phyloP scores from a whole-genome alignment of 2,113 vertebrate genomes.

The Indri indri region DNA sequence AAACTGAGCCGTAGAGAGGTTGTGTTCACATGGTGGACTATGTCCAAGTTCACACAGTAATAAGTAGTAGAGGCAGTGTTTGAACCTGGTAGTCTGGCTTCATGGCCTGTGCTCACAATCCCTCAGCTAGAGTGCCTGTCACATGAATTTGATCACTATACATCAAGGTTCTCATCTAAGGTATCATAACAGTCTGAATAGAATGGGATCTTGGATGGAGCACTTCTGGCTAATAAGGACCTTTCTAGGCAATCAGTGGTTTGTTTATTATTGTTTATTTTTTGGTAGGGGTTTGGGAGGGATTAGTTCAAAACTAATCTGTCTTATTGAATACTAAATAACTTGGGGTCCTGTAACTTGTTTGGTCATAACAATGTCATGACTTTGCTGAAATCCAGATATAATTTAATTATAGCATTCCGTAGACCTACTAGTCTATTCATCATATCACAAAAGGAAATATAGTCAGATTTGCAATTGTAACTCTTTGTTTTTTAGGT shows the following conservation, averaged over 20 bases:
- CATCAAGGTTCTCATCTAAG: not conserved
- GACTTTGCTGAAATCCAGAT: not conserved
- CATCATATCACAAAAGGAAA: not conserved
- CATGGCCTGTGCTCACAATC: not conserved
- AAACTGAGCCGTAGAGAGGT: not conserved
- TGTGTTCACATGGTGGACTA: not conserved
- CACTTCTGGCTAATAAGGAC: not conserved
- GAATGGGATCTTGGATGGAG: not conserved
- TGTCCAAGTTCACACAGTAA: not conserved
- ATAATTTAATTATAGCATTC: not conserved
- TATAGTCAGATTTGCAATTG: not conserved
- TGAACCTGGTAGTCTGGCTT: not conserved
- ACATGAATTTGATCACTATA: not conserved
- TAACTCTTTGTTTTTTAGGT: not conserved
- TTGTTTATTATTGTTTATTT: not conserved
- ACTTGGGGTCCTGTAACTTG: not conserved
- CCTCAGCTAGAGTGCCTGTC: no score
- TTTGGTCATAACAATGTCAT: not conserved
- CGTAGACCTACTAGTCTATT: not conserved
- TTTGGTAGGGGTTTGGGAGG: not conserved
- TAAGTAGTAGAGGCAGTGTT: not conserved
- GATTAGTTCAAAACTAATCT: not conserved
- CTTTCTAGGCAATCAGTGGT: not conserved
- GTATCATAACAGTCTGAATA: not conserved
- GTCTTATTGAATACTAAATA: not conserved